phyloP scores from a whole-genome alignment of 1,140 invertebrate genomes.

The Bathynomus jamesi region DNA sequence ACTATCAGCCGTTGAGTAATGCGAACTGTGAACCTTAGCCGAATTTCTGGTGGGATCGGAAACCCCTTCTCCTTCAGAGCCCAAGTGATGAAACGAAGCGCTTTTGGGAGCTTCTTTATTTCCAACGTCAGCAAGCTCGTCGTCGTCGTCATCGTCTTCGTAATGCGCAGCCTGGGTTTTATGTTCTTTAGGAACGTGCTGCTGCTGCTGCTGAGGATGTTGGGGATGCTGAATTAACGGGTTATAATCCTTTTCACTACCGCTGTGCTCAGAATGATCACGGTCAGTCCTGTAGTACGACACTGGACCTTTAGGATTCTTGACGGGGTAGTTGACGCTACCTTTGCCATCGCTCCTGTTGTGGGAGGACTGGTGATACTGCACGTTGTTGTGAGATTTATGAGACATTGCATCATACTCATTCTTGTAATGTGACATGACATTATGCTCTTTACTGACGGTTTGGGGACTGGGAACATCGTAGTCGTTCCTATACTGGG shows the following conservation, averaged over 20 bases:
- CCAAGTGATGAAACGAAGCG: too few relatives aligned
- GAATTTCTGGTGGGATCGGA: too few relatives aligned
- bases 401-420: not conserved
- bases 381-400: not conserved
- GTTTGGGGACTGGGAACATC: not conserved
- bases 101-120: too few relatives aligned
- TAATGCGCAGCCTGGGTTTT: too few relatives aligned
- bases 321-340: not conserved
- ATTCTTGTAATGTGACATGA: not conserved
- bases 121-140: too few relatives aligned
- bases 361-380: not conserved
- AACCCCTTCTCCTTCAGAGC: too few relatives aligned
- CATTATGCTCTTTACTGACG: not conserved
- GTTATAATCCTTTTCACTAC: not conserved
- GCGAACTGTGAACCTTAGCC: too few relatives aligned
- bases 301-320: not conserved
- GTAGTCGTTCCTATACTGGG: not conserved
- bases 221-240: not conserved
- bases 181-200: conserved; percentile 23
- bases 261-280: too few relatives aligned
- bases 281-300: not conserved
- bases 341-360: not conserved
- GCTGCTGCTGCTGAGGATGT: conserved; percentile 14
- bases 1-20: too few relatives aligned
- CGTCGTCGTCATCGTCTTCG: too few relatives aligned